A percentile compares a stretch with the other conserved stretches of the same genome.
Conservation (phyloP, 2,888 invertebrate species). For the Megaustenia siamemsis region DNA sequence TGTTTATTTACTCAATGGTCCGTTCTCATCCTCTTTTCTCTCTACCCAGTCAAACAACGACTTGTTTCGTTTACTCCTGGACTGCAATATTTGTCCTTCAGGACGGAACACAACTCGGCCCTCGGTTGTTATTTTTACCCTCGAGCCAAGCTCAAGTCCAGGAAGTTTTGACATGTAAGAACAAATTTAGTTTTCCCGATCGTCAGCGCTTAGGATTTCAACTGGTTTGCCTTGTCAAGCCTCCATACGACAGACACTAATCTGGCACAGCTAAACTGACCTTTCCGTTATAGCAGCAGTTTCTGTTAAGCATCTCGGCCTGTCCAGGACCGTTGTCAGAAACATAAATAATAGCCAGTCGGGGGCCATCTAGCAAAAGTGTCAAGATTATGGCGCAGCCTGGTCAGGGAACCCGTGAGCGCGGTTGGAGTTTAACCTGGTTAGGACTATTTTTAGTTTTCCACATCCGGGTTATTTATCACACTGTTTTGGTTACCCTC, state of each 20-base stretch:
- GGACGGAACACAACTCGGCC: background rate
- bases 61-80: background rate
- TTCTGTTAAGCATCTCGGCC: too few relatives aligned
- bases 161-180: constrained; percentile 19
- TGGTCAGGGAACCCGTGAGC: too few relatives aligned
- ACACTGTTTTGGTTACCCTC: too few relatives aligned
- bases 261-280: background rate
- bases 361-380: too few relatives aligned
- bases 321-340: too few relatives aligned
- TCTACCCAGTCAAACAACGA: background rate
- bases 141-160: constrained; percentile 14
- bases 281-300: background rate
- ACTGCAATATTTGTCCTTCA: background rate
- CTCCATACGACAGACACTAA: background rate
- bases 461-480: too few relatives aligned
- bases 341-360: too few relatives aligned
- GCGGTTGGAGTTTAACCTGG: too few relatives aligned
- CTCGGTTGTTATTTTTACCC: background rate
- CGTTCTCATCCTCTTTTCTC: background rate
- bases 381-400: too few relatives aligned
- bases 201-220: background rate
- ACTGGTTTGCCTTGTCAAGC: background rate
- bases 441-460: too few relatives aligned
- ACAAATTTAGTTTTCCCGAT: background rate
- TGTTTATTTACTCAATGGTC: background rate